A percentile compares a stretch with the other conserved stretches of the same genome.
Evolutionary conservation across 2,113 vertebrate species (phyloP).

Genomic region (Lophochroa leadbeateri): DNA sequence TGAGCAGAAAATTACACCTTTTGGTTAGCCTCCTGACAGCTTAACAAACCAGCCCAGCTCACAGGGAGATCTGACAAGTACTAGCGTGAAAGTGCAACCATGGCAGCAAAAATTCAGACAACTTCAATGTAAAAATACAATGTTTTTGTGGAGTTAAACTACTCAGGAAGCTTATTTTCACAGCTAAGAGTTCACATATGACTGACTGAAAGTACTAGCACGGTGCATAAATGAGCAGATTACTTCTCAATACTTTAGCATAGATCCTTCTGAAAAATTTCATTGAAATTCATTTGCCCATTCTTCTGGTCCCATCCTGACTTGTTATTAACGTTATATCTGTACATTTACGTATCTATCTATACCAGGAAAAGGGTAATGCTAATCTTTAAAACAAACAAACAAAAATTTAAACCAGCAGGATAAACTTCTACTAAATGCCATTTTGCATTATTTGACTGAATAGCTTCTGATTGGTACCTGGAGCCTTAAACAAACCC

Average conservation of each 20-base stretch:
- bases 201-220: neutral
- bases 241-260: neutral
- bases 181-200: neutral
- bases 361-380: neutral
- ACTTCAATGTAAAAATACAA: neutral
- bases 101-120: neutral
- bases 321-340: neutral
- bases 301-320: neutral
- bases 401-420: neutral
- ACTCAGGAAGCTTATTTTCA: neutral
- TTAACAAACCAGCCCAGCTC: neutral
- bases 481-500: rapidly evolving
- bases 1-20: neutral
- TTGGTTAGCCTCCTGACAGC: neutral
- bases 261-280: neutral
- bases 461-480: neutral
- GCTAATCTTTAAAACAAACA: neutral
- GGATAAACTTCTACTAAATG: neutral
- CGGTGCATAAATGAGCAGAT: neutral
- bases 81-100: neutral
- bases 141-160: neutral
- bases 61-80: neutral
- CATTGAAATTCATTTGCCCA: neutral
- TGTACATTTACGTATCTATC: rapidly evolving
- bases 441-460: neutral